Evolutionary conservation across 2,888 invertebrate species (phyloP).

Genomic region (Yponomeuta malinellus): DNA sequence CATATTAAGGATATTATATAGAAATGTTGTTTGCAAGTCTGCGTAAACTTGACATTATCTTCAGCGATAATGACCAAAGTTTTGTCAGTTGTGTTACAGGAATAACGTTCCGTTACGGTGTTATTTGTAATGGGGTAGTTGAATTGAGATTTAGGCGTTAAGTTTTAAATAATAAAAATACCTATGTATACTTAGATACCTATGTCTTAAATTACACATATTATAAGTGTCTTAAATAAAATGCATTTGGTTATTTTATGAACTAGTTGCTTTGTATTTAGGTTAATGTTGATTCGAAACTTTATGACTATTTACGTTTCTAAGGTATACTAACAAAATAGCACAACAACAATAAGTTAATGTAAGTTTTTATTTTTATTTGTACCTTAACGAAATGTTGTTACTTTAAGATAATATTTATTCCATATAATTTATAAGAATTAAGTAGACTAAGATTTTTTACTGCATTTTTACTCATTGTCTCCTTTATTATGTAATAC

Average conservation of each 20-base stretch:
- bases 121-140: conserved; percentile 44
- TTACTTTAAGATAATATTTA: neutral
- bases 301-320: neutral
- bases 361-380: conserved; percentile 3
- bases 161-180: conserved; percentile 8
- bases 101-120: conserved; percentile 45
- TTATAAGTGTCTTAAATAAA: neutral
- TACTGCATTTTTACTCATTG: conserved; percentile 60
- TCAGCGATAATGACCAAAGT: conserved; percentile 40
- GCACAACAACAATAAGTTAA: conserved; percentile 49
- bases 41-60: conserved; percentile 41
- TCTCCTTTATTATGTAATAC: conserved; percentile 16
- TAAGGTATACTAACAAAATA: conserved; percentile 31
- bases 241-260: conserved; percentile 10
- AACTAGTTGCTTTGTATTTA: no score
- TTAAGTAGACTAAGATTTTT: conserved; percentile 26
- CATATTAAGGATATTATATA: no score
- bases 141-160: conserved; percentile 23
- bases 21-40: neutral
- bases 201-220: neutral
- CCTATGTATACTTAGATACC: neutral
- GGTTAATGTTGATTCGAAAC: neutral
- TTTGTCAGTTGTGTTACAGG: conserved; percentile 24
- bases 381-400: neutral
- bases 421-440: neutral